Base-by-base conservation (phyloP, 1,140 invertebrate species). In the Drosophila tropicalis region DNA sequence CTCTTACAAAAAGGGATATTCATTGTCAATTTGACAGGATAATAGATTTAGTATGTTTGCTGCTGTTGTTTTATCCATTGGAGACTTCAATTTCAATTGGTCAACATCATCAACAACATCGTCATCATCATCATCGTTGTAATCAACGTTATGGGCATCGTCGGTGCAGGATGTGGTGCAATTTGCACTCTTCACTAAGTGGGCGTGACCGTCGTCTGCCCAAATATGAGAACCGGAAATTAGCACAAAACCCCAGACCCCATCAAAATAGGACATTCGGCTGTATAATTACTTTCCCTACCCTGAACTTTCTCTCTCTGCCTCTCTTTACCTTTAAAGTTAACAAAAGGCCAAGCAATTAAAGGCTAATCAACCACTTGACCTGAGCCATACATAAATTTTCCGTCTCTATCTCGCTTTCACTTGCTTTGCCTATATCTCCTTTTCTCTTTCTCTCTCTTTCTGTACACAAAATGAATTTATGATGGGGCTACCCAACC, bases 151-250 rank as follows among this genome's bases (percentile, higher is more conserved):
- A 54, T 51, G 41, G 47, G 41, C 58, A 34, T 41, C 32, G 15
- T 34, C 56, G 69, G 70, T 22, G 68, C 83, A 82, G 83, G 83
- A 86, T 87, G 83, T 86, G 82, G 76, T 79, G 83, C 76, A 86
- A 86, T 87, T 86, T 72, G 58, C 44, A 40, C 61, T 55, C 66
- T 62, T 86, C 79, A 72, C 66, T 72, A 86, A 82, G 70, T 72
- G 79, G 82, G 82, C 82, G 83, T 82, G 62, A 73, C 81, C 62
- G 79, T 86, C 64, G 83, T 86, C 83, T 86, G 76, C 79, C 83
- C 79, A 87, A 86, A 51, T 86, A 87, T 87, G 76, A 83, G 76
- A 73, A 89, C 84, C 83, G 83, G 83, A 87, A 87, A 87, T 87
- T 87, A 87, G 84, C 72, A 89, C 76, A 87, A 72, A 82, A 68